Evolutionary conservation across 2,113 vertebrate species (phyloP).

Genomic region (Lates calcarifer): DNA sequence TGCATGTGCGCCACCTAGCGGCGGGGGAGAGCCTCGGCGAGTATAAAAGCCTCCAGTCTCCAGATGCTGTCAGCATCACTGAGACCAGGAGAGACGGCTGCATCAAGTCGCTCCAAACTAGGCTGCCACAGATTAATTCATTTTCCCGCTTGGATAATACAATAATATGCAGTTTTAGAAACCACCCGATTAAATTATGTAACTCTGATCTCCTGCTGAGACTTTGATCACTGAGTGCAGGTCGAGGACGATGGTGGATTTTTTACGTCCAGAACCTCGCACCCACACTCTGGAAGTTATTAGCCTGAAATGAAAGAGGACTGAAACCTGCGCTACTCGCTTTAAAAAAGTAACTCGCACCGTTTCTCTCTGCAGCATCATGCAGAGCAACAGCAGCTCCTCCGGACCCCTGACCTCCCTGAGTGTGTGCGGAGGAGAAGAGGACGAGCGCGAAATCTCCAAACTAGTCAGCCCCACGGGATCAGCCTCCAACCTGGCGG

Average conservation of each 20-base stretch:
- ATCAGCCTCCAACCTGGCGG: constrained; percentile 43
- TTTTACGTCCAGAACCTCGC: background rate
- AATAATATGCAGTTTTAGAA: constrained; percentile 1
- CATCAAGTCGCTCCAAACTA: background rate
- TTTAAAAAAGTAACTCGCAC: constrained; percentile 1
- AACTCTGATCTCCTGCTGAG: background rate
- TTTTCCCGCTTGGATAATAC: background rate
- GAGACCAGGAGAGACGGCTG: constrained; percentile 5
- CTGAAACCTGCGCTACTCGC: background rate
- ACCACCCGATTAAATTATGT: background rate
- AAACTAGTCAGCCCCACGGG: constrained; percentile 61
- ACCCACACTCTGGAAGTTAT: constrained; percentile 21
- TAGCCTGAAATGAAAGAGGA: background rate
- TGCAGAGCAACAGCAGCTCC: constrained; percentile 76
- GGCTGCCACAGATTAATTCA: background rate
- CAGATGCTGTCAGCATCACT: constrained; percentile 18
- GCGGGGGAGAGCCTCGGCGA: background rate
- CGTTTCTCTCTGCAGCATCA: constrained; percentile 25
- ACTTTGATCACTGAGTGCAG: constrained; percentile 1
- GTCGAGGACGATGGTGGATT: constrained; percentile 28
- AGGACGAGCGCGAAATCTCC: constrained; percentile 69
- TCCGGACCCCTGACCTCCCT: constrained; percentile 26
- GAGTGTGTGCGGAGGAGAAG: constrained; percentile 68
- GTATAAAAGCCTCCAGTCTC: constrained; percentile 68
- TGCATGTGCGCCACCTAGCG: constrained; percentile 46